These are phyloP conservation scores for Acanthurus tractus DNA, from an alignment of 2,797 vertebrate genomes.

Conservation along the genomic window DNA sequence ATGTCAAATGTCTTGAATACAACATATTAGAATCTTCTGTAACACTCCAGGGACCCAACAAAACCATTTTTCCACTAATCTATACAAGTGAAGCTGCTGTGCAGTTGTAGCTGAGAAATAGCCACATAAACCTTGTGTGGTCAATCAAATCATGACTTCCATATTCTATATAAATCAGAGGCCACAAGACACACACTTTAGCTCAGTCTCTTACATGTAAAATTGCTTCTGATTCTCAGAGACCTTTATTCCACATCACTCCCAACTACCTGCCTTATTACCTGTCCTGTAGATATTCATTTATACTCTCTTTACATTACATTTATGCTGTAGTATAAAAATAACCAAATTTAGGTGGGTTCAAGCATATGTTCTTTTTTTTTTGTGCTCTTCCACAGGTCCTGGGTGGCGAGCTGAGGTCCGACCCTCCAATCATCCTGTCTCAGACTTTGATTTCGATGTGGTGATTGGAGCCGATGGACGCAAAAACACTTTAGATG, in stretches of 20 bases:
- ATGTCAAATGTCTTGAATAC: slow-evolving; percentile 4
- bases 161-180: not conserved
- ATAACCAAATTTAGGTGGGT: not conserved
- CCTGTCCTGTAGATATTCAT: not conserved
- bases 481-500: slow-evolving; percentile 93
- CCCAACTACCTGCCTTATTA: not conserved
- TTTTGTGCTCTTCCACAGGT: slow-evolving; percentile 78
- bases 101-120: not conserved
- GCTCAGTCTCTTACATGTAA: not conserved
- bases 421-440: slow-evolving; percentile 87
- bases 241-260: not conserved
- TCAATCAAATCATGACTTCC: not conserved
- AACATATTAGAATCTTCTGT: not conserved
- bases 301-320: not conserved
- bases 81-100: not conserved
- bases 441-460: slow-evolving; percentile 92
- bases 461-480: slow-evolving; percentile 95
- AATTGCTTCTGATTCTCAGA: not conserved
- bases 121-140: not conserved
- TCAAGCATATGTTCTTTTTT: not conserved
- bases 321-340: no score
- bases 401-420: slow-evolving; percentile 93
- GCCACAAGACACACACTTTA: no score
- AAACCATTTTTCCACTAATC: not conserved
- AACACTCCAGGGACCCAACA: not conserved